Conservation (phyloP, 2,113 vertebrate genomes). For the Notothenia rossii region DNA sequence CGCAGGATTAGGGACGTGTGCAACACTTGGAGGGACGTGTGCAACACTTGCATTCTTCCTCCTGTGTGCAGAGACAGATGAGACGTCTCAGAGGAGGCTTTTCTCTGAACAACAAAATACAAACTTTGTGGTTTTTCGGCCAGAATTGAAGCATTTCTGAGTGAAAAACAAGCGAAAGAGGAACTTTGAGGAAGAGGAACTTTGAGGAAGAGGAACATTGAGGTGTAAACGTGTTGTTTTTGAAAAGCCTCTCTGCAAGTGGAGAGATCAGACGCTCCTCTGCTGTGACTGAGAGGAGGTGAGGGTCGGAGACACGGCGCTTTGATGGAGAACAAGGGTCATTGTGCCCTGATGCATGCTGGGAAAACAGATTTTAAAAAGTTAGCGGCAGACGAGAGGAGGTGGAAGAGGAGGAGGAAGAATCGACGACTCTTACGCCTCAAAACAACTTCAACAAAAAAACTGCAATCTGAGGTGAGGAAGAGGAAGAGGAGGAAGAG, state of each 20-base stretch:
- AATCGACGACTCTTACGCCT: too few species aligned
- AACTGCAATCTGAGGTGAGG: too few species aligned
- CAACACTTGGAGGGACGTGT: too few species aligned
- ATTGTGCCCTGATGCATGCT: background rate
- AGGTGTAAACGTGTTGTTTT: background rate
- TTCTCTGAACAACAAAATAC: too few species aligned
- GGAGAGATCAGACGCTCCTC: background rate
- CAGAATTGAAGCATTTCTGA: background rate
- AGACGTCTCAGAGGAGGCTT: too few species aligned
- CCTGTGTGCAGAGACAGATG: too few species aligned
- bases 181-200: too few species aligned
- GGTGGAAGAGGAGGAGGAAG: background rate
- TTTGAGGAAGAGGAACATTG: background rate
- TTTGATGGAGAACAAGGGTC: constrained; percentile 18
- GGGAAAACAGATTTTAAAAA: background rate
- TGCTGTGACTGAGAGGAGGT: constrained; percentile 31
- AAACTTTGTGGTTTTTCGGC: too few species aligned
- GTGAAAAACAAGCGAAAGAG: background rate
- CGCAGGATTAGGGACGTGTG: too few species aligned
- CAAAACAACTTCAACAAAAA: too few species aligned
- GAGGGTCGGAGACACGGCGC: background rate
- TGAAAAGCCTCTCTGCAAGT: background rate
- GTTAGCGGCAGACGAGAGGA: background rate
- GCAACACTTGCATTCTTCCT: too few species aligned
- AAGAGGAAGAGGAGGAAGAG: background rate